Base-by-base conservation (phyloP, 92 coral and sea anemone genomes). In the Chrysogorgia sp. region DNA sequence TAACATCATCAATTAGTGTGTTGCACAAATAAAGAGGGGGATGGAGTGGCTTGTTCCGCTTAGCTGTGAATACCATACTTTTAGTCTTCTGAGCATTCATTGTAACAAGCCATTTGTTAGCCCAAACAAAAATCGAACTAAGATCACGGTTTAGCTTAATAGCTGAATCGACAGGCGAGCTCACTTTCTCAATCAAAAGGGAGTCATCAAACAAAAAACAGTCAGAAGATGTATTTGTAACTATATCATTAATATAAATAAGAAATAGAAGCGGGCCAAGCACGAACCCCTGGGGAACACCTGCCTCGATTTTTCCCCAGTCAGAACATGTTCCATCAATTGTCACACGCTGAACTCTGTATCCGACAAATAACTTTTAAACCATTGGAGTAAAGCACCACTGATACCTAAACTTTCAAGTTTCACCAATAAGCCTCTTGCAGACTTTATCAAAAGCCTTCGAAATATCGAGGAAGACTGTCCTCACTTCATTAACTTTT, bases 391-490 rank as follows among this genome's bases (percentile, higher is more conserved):
- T 20, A 79, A 30, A 48, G 70, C 2, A 19, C 30, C 20, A 20
- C 50, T 17, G 6, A 80, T 25, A 15, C 84, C 77, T 48, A 67
- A 55, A 14, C 43, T 45, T 48, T 80, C 64, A 15, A 77, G 61
- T 69, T 84, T 84, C 20, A 19, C 29, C 7, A 76, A 19, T 24
- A 77, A 47, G 29, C 88, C 88, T 13, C 22, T 58, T 79, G 71
- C 84, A 84, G 24, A 84, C 83, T 67, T 40, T 63, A 43, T 84
- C 88, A 77, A 84, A 84, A 14, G 84, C 84, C 17, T 84, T 77
- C 20, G 72, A 66, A 31, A 85, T 85, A 59, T 85, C 76, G 24
- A 80, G 33, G 40, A 78, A 84, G 1, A 84, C 72, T 24, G 72
- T 50, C 21, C 89, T 40, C 68, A 55, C 63, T 69, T 80, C 79